These are phyloP conservation scores for Monarcha castaneiventris DNA, from an alignment of 2,113 vertebrate species.

Conservation along the genomic window DNA sequence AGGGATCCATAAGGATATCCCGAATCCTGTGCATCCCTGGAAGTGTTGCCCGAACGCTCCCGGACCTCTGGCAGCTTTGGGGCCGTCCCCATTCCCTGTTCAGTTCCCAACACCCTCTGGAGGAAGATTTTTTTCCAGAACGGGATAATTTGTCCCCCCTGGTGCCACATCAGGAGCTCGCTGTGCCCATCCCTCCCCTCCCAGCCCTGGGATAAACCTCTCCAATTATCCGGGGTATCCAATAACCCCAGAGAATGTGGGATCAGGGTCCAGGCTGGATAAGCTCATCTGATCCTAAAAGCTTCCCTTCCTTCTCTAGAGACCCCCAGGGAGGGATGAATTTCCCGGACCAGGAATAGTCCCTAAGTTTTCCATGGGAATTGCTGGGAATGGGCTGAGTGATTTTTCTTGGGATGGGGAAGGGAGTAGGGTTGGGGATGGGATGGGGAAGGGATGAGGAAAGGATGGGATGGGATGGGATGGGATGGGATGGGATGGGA, in stretches of 20 bases:
- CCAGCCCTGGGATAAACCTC: neutral
- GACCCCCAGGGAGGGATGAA: neutral
- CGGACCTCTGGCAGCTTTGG: neutral
- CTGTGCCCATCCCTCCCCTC: neutral
- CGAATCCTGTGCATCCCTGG: neutral
- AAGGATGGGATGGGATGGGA: too few relatives aligned
- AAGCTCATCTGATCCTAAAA: neutral
- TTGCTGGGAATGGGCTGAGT: neutral
- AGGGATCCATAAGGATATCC: neutral
- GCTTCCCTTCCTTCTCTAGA: neutral
- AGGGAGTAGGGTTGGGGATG: too few relatives aligned
- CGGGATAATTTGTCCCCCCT: rapidly evolving
- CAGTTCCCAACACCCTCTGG: neutral
- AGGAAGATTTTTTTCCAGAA: neutral
- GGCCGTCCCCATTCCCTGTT: neutral
- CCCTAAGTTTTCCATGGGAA: neutral
- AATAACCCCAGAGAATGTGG: rapidly evolving
- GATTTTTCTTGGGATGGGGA: too few relatives aligned
- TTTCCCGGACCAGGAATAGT: rapidly evolving
- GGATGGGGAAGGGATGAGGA: too few relatives aligned
- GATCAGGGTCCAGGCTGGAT: neutral
- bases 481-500: too few relatives aligned
- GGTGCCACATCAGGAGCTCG: neutral
- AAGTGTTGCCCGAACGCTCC: neutral
- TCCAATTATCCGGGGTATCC: neutral